Conservation (phyloP, 2,113 vertebrate genomes). For the Paracanthobrama guichenoti region DNA sequence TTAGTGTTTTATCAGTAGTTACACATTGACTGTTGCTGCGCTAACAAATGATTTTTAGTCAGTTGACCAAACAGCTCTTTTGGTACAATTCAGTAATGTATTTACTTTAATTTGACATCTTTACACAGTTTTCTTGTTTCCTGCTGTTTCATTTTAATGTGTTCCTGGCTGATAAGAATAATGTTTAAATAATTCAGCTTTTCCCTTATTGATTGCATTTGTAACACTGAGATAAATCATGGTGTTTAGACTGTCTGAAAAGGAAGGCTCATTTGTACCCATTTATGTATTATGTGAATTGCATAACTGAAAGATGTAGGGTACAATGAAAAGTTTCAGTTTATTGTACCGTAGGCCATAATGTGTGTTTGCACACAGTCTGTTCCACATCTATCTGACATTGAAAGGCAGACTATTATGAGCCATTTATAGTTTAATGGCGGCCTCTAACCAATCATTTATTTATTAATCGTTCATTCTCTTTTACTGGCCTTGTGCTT, state of each 20-base stretch:
- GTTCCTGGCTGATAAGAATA: background rate
- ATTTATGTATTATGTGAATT: background rate
- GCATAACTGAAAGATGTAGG: background rate
- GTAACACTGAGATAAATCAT: background rate
- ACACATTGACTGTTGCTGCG: background rate
- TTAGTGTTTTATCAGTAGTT: background rate
- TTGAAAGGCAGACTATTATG: background rate
- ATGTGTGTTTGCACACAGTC: background rate
- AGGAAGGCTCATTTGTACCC: background rate
- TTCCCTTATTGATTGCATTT: background rate
- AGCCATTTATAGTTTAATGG: slow-evolving; percentile 18
- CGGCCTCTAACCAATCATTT: background rate
- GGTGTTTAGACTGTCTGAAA: background rate
- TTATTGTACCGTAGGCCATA: background rate
- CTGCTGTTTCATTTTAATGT: background rate
- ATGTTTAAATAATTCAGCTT: background rate
- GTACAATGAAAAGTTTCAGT: background rate
- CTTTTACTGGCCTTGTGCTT: background rate
- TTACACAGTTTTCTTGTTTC: background rate
- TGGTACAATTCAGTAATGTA: background rate
- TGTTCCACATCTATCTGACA: background rate
- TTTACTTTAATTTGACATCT: background rate
- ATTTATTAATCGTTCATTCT: slow-evolving; percentile 1
- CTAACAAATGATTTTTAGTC: background rate
- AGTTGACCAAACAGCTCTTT: background rate